phyloP scores from a whole-genome alignment of 1,140 invertebrate genomes.

The Paraescarpia echinospica region DNA sequence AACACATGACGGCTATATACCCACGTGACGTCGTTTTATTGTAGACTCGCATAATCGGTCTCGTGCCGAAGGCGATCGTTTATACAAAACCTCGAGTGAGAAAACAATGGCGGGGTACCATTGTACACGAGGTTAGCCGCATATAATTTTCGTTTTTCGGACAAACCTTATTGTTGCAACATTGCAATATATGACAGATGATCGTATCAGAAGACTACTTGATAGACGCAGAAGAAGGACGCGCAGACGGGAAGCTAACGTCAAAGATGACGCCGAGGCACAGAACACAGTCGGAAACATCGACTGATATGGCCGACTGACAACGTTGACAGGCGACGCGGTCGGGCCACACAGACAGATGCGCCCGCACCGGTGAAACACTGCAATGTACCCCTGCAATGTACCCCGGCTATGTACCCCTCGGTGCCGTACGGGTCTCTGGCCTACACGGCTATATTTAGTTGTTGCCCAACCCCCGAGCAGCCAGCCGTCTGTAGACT shows the following conservation, averaged over 20 bases:
- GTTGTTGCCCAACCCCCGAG: neutral
- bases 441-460: neutral
- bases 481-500: neutral
- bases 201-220: neutral
- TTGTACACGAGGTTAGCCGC: neutral
- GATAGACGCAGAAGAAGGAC: neutral
- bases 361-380: neutral
- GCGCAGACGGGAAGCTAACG: neutral
- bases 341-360: neutral
- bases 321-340: neutral
- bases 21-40: neutral
- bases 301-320: neutral
- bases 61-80: neutral
- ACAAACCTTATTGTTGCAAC: neutral
- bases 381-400: neutral
- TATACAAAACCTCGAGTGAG: neutral
- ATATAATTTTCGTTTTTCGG: neutral
- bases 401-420: neutral
- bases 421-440: neutral
- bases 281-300: neutral
- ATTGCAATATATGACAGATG: neutral
- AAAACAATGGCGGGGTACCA: neutral
- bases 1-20: neutral
- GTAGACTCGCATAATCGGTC: neutral
- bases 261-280: neutral